A percentile compares a stretch with the other conserved stretches of the same genome.
Conservation (phyloP, 2,113 vertebrate species). For the Chiloscyllium plagiosum region DNA sequence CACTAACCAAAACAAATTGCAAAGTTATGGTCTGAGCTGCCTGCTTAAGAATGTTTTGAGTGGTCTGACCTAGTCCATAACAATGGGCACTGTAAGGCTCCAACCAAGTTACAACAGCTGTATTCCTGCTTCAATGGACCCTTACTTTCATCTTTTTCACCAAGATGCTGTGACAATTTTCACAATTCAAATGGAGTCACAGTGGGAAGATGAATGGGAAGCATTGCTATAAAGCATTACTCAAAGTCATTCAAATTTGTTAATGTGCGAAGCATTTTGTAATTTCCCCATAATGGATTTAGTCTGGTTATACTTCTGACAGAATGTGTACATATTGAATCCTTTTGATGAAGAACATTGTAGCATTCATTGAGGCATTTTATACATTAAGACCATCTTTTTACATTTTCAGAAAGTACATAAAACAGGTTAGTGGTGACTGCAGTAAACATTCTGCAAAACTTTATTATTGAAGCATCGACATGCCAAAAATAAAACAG, state of each 20-base stretch:
- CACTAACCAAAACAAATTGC: too few species aligned
- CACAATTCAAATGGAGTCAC: too few species aligned
- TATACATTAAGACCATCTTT: neutral
- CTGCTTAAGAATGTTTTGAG: too few species aligned
- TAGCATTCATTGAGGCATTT: neutral
- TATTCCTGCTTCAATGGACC: too few species aligned
- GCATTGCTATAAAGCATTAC: neutral
- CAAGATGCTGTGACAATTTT: too few species aligned
- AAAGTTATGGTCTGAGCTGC: too few species aligned
- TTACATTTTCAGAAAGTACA: neutral
- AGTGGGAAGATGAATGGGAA: too few species aligned
- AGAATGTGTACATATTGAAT: too few species aligned
- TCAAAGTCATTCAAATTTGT: neutral
- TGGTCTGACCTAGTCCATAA: too few species aligned
- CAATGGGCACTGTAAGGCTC: too few species aligned
- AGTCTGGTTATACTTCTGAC: neutral
- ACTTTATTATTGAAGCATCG: neutral
- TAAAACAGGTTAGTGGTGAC: neutral
- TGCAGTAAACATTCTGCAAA: neutral
- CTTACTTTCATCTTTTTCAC: too few species aligned
- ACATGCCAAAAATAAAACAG: neutral
- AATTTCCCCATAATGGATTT: neutral
- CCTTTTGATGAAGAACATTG: neutral
- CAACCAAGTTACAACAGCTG: too few species aligned
- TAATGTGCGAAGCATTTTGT: neutral